These are phyloP conservation scores for Zonitis immaculata DNA, from an alignment of 2,888 invertebrate species.

Conservation along the genomic window DNA sequence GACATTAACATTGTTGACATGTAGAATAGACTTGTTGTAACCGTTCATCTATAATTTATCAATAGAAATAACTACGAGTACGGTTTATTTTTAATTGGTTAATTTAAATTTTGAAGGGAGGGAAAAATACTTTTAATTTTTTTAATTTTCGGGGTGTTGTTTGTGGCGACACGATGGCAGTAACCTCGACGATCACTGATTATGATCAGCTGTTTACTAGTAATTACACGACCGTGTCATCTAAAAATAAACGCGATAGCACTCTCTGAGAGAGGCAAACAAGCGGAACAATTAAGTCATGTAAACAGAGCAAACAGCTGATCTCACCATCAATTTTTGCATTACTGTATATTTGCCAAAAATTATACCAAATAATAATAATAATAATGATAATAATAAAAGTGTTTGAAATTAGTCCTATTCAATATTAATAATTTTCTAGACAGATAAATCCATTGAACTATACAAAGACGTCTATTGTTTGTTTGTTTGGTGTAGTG, in stretches of 20 bases:
- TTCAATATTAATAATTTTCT: too few species aligned
- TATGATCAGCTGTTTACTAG: constrained; percentile 23
- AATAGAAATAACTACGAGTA: too few species aligned
- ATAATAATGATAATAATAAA: too few species aligned
- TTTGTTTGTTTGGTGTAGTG: too few species aligned
- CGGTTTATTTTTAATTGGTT: too few species aligned
- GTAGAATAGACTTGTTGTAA: not conserved
- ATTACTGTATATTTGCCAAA: not conserved
- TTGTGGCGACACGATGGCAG: not conserved
- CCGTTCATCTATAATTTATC: too few species aligned
- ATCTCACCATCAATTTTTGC: constrained; percentile 5
- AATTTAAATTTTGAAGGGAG: too few species aligned
- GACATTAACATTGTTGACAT: not conserved
- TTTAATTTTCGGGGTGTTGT: too few species aligned
- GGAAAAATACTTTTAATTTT: too few species aligned
- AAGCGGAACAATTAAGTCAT: constrained; percentile 24
- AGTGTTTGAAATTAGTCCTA: too few species aligned
- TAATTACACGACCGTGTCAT: constrained; percentile 23
- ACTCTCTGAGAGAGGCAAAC: constrained; percentile 18
- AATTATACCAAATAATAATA: not conserved
- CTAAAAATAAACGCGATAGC: constrained; percentile 23
- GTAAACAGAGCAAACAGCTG: constrained; percentile 22
- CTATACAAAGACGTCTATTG: constrained; percentile 19
- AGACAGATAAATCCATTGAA: too few species aligned
- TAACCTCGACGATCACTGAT: constrained; percentile 12